Base-by-base conservation (phyloP, 1,140 invertebrate species). In the Phocides pigmalion region DNA sequence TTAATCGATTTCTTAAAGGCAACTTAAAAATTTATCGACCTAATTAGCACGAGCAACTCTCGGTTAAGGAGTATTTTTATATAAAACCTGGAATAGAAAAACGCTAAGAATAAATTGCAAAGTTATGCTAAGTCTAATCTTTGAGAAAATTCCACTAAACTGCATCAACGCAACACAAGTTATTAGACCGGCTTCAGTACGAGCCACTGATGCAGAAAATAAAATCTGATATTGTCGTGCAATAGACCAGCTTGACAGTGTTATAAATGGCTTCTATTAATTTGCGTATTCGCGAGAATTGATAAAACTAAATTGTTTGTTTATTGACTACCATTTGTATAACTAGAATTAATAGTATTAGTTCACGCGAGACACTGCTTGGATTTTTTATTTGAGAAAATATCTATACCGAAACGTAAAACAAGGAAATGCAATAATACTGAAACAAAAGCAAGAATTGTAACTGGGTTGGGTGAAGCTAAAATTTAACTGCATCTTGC, bases 171-270 rank as follows among this genome's bases (percentile, higher is more conserved):
- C 20, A 59, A 16, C 22, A 58, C 41, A 59, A 47, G 56, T 59
- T 37, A 59, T 47, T 59, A 59, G 42, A 59, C 42, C 17, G 56
- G 56, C 42, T 59, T 59, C 42, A 47, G 14, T 47, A 59, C 56
- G 44, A 59, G 42, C 56, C 42, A 59, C 41, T 59, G 56, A 59
- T 59, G 56, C 42, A 59, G 56, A 59, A 59, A 59, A 53, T 53
- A 53, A 58, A 59, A 59, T 42, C 41, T 35, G 56, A 59, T 59
- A 59, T 59, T 44, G 39, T 25, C 22, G 53, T 46, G 39, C 50
- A 35, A 41, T 46, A 58, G 20, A 16, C 54, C 19, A 20, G 42
- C 44, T 35, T 46, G 22, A 46, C 56, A 35, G 56, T 44, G 28
- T 59, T 59, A 59, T 59, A 59, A 44, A 58, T 44, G 54, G 54